phyloP scores from a whole-genome alignment of 2,113 vertebrate genomes.

The Dicentrarchus labrax region DNA sequence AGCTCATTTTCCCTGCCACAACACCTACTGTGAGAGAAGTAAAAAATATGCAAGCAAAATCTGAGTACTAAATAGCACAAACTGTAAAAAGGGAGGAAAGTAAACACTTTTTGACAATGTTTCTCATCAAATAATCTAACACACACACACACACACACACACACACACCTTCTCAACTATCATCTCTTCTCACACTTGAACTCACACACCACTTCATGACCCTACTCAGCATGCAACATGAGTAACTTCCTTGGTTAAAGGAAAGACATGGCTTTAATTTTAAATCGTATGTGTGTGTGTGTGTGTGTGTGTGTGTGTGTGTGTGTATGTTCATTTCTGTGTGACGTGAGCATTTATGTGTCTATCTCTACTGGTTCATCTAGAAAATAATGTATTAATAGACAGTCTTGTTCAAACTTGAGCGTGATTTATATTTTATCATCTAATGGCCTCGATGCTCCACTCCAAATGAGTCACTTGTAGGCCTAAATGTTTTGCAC shows the following conservation, averaged over 20 bases:
- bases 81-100: constrained; percentile 22
- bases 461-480: not conserved
- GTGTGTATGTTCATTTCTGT: constrained; percentile 7
- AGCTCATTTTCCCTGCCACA: constrained; percentile 39
- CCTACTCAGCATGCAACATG: constrained; percentile 67
- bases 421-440: constrained; percentile 17
- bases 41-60: constrained; percentile 57
- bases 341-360: not conserved
- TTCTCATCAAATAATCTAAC: constrained; percentile 52
- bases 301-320: constrained; percentile 5
- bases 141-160: not conserved
- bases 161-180: constrained; percentile 16
- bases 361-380: not conserved
- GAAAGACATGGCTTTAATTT: constrained; percentile 55
- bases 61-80: constrained; percentile 11
- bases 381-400: not conserved
- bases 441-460: not conserved
- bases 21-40: constrained; percentile 27
- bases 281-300: constrained; percentile 19
- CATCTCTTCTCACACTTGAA: constrained; percentile 53
- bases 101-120: constrained; percentile 51
- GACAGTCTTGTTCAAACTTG: not conserved
- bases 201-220: constrained; percentile 56
- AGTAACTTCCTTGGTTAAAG: constrained; percentile 65
- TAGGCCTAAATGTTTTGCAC: constrained; percentile 9